These are phyloP conservation scores for Tenthredo livida DNA, from an alignment of 2,888 invertebrate genomes.

Conservation along the genomic window DNA sequence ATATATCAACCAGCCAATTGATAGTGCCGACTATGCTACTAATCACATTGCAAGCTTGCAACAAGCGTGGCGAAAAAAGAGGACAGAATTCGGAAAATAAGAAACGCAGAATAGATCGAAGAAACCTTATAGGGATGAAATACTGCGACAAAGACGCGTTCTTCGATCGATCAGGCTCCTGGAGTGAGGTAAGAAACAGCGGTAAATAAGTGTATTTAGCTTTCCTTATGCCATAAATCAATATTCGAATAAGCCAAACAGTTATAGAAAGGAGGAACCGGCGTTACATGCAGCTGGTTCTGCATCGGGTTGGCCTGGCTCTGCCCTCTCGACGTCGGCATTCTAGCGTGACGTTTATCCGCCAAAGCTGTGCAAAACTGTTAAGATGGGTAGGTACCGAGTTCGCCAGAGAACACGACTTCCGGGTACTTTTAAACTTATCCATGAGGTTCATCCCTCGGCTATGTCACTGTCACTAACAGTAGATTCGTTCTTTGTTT, in stretches of 20 bases:
- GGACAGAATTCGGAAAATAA: background rate
- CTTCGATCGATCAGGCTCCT: background rate
- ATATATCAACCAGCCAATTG: background rate
- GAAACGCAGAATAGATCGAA: background rate
- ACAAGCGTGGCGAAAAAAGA: background rate
- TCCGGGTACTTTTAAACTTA: conserved; percentile 9
- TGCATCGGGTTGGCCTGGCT: conserved; percentile 14
- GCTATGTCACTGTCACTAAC: background rate
- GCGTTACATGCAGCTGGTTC: background rate
- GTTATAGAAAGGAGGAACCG: conserved; percentile 50
- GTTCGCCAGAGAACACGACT: background rate
- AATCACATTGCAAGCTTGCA: background rate
- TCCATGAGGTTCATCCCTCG: background rate
- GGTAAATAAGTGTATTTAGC: conserved; percentile 32
- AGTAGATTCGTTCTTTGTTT: background rate
- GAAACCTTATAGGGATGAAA: background rate
- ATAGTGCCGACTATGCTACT: background rate
- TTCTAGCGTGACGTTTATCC: conserved; percentile 40
- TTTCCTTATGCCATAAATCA: conserved; percentile 54
- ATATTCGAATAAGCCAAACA: conserved; percentile 54
- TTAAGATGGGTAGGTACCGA: background rate
- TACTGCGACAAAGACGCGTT: background rate
- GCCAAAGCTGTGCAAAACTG: conserved; percentile 29
- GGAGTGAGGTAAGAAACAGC: background rate
- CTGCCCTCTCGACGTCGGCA: conserved; percentile 25